Evolutionary conservation across 64 coral and sea anemone species (phyloP), one percentile per base, ranked within the genome.

Genomic region (Stichodactyla helianthus): DNA sequence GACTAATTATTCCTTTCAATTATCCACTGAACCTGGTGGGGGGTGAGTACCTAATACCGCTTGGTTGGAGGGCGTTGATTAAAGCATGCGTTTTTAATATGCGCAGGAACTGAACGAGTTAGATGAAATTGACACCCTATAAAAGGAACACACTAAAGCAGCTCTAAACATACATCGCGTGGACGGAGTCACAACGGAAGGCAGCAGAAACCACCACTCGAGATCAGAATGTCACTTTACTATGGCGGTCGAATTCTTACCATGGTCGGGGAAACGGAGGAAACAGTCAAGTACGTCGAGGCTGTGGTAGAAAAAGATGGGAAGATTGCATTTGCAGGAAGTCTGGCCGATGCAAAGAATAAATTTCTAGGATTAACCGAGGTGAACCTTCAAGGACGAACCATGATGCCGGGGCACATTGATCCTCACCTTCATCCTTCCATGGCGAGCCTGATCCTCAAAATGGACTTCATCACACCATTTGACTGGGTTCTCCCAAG

Each of bases 371-470:
- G 23, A 58, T 0, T 54, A 71, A 65, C 4, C 50, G 23, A 74
- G 50, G 16, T 74, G 12, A 71, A 86, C 65, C 85, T 86, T 15
- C 15, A 86, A 76, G 85, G 85, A 10, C 12, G 31, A 54, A 76
- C 64, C 51, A 86, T 86, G 85, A 86, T 86, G 85, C 85, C 85
- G 5, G 85, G 85, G 61, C 85, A 86, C 7, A 86, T 87, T 5
- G 86, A 87, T 23, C 86, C 86, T 19, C 86, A 87, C 53, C 71
- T 87, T 87, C 86, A 87, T 50, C 86, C 86, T 87, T 71, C 67
- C 67, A 71, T 71, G 67, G 67, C 67, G 20, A 71, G 67, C 67
- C 26, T 71, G 67, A 71, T 71, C 11, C 23, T 71, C 7, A 26
- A 10, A 28, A 71, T 71, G 67, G 67, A 71, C 15, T 71, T 71